phyloP scores from a whole-genome alignment of 2,888 invertebrate genomes.

The Cantharis rufa region DNA sequence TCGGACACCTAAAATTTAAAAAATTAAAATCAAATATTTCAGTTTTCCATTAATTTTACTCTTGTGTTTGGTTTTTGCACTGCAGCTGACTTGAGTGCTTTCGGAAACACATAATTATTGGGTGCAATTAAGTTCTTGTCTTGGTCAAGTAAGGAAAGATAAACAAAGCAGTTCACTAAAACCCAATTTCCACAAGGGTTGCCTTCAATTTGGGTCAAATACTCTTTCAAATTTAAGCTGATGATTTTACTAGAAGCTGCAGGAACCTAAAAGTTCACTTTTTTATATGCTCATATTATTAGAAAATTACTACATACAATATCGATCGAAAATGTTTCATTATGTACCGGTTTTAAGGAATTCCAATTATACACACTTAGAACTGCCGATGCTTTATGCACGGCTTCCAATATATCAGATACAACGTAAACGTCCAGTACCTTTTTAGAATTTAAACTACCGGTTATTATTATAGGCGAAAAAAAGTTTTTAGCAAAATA shows the following conservation, averaged over 20 bases:
- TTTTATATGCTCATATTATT: neutral
- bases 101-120: constrained; percentile 70
- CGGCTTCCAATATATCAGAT: constrained; percentile 59
- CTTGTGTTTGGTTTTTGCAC: constrained; percentile 61
- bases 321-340: neutral
- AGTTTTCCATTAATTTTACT: constrained; percentile 41
- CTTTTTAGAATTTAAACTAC: constrained; percentile 54
- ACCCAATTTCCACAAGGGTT: neutral
- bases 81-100: constrained; percentile 60
- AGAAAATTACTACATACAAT: constrained; percentile 2
- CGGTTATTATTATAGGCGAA: constrained; percentile 71
- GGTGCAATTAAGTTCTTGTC: constrained; percentile 58
- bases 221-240: neutral
- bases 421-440: constrained; percentile 66
- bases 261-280: constrained; percentile 40
- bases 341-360: constrained; percentile 37
- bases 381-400: constrained; percentile 56
- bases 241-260: constrained; percentile 37
- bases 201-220: neutral
- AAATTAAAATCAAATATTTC: neutral
- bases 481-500: constrained; percentile 88
- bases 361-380: constrained; percentile 64
- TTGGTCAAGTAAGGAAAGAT: constrained; percentile 58
- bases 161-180: constrained; percentile 50
- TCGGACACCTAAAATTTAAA: constrained; percentile 10